Base-by-base conservation (phyloP, 2,888 invertebrate genomes). In the Ormyrus rosae region DNA sequence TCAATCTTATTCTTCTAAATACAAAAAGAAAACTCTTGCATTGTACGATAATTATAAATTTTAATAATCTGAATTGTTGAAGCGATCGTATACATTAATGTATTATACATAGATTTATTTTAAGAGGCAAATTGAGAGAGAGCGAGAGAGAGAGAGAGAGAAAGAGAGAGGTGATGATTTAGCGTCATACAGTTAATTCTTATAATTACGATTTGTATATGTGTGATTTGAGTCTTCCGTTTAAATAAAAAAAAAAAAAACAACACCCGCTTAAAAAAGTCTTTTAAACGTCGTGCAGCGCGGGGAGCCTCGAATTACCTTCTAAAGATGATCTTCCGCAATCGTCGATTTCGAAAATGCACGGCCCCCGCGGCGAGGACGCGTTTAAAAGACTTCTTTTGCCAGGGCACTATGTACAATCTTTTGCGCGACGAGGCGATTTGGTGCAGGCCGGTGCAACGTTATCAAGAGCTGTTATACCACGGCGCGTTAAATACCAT, bases 201-300 rank as follows among this genome's bases (percentile, higher is more conserved):
- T 58, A 48, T 46, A 74, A 56, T 72, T 76, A 77, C 61, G 56
- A 58, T 69, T 73, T 58, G 45, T 73, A 53, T 68, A 78, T 55
- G 63, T 73, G 79, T 80, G 74, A 80, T 82, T 82, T 77, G 68
- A 80, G 82, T 82, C 82, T 82, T 82, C 82, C 82, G 78, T 81
- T 82, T 46, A 13, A 72, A 34, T 4, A 34, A 34, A 34, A 34
- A 2, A 34, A 34, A 34, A 34, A 34, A 34, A 2, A 34, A 19
- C n/a, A 60, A 60, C 19, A 71, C 50, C 70, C 61, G 60, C 64
- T 70, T 51, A 51, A 82, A 72, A 79, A 73, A 79, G 79, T 73
- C 55, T 65, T 73, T 73, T 72, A 73, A 79, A 73, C 67, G 50
- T 51, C 34, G 58, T 55, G 9, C 45, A 48, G 45, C 46, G 61